Evolutionary conservation across 2,797 vertebrate genomes (phyloP).

Genomic region (Nothura maculosa): DNA sequence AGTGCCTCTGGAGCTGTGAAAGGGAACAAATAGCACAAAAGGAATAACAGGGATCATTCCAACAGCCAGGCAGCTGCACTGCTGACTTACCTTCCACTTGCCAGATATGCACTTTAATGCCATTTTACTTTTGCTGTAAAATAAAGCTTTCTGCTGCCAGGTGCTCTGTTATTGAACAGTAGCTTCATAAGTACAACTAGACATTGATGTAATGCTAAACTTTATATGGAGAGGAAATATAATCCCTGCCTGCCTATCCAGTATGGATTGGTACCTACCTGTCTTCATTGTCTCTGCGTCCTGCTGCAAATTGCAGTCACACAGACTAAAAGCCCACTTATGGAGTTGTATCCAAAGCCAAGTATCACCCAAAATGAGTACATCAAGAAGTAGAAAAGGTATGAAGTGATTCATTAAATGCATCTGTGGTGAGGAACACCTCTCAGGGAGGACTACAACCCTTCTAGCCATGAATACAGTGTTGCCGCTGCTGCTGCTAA

Average conservation of each 20-base stretch:
- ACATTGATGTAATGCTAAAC: not conserved
- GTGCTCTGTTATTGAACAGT: not conserved
- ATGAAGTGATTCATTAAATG: not conserved
- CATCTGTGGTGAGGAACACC: not conserved
- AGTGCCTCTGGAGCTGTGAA: not conserved
- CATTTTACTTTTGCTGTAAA: not conserved
- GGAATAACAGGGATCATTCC: fast-evolving
- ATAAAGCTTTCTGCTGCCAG: not conserved
- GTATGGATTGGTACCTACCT: not conserved
- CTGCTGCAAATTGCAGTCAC: not conserved
- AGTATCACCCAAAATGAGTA: not conserved
- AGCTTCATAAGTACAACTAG: not conserved
- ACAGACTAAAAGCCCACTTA: not conserved
- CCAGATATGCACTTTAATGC: not conserved
- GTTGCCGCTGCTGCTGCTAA: not conserved
- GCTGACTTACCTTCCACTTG: not conserved
- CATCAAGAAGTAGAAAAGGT: not conserved
- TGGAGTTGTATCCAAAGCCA: not conserved
- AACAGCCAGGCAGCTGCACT: not conserved
- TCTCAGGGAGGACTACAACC: not conserved
- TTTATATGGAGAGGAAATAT: not conserved
- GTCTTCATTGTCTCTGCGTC: not conserved
- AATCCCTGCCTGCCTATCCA: not conserved
- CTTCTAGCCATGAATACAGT: not conserved
- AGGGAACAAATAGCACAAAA: not conserved